Percentiles rank a stretch among this genome's conserved stretches.
Evolutionary conservation across 2,113 vertebrate species (phyloP).

Genomic region (Sprattus sprattus): DNA sequence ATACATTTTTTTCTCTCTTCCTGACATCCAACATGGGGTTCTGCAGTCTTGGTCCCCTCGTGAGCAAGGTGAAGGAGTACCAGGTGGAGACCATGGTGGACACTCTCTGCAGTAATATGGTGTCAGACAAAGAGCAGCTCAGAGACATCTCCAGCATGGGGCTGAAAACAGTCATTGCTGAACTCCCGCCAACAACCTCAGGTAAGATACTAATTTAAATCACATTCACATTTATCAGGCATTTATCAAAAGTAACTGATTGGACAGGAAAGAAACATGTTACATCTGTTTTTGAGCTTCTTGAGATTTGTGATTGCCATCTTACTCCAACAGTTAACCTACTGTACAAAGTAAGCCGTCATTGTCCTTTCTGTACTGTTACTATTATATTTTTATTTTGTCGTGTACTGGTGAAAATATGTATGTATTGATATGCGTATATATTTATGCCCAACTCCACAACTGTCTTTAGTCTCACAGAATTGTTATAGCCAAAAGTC

Average conservation of each 20-base stretch:
- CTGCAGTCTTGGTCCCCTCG: conserved; percentile 85
- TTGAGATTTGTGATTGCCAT: too few relatives aligned
- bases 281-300: too few relatives aligned
- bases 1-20: not conserved
- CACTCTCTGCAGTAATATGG: conserved; percentile 87
- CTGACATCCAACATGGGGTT: conserved; percentile 7
- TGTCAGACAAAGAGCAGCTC: conserved; percentile 90
- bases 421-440: too few relatives aligned
- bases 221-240: not conserved
- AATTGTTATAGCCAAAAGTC: too few relatives aligned
- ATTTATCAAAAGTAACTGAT: not conserved
- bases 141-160: conserved; percentile 94
- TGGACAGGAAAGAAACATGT: too few relatives aligned
- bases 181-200: conserved; percentile 82
- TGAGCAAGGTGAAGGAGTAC: conserved; percentile 93
- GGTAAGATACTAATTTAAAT: conserved; percentile 64
- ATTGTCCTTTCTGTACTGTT: too few relatives aligned
- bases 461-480: not conserved
- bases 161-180: conserved; percentile 86
- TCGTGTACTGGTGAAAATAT: too few relatives aligned
- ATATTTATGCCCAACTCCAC: not conserved
- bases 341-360: too few relatives aligned
- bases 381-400: too few relatives aligned
- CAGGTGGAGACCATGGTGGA: conserved; percentile 96
- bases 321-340: too few relatives aligned